phyloP scores from a whole-genome alignment of 2,113 vertebrate species.

The Eulacestoma nigropectus region DNA sequence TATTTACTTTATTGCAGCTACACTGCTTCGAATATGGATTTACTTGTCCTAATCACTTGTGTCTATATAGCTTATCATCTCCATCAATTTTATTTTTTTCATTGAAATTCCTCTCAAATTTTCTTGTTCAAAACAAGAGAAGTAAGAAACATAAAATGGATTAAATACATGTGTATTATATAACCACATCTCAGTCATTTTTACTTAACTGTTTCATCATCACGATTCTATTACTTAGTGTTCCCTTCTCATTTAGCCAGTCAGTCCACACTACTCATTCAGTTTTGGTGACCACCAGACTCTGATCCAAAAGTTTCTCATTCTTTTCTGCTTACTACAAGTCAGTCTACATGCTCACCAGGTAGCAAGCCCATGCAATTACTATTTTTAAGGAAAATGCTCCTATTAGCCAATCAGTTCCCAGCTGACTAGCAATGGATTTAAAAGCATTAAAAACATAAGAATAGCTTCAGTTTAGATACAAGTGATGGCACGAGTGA shows the following conservation, averaged over 20 bases:
- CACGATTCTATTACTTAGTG: neutral
- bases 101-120: neutral
- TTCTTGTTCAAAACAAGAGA: neutral
- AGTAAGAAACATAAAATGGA: neutral
- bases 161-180: neutral
- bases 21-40: neutral
- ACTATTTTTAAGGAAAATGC: neutral
- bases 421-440: neutral
- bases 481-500: fast-evolving
- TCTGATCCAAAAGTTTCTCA: neutral
- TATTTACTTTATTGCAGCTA: slow-evolving; percentile 12
- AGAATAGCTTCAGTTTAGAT: neutral
- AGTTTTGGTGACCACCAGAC: neutral
- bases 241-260: neutral
- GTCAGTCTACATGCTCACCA: neutral
- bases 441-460: neutral
- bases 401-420: neutral
- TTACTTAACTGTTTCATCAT: neutral
- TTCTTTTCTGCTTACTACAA: neutral
- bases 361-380: neutral
- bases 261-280: neutral
- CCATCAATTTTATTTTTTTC: neutral
- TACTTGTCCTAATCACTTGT: neutral
- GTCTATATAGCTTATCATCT: neutral
- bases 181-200: neutral